These are phyloP conservation scores for Phaenicophaeus curvirostris DNA, from an alignment of 2,797 vertebrate species.

Conservation along the genomic window DNA sequence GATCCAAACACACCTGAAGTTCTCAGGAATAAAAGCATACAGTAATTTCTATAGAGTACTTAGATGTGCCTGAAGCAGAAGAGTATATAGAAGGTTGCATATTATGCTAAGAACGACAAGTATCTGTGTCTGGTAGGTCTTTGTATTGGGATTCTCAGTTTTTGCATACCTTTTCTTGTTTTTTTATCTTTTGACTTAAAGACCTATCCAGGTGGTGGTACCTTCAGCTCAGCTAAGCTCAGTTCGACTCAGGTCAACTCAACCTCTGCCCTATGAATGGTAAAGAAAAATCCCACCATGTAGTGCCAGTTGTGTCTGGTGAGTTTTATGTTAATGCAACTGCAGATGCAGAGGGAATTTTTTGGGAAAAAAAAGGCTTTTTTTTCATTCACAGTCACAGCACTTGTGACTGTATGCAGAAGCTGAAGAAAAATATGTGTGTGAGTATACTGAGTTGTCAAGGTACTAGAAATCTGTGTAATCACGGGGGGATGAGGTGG, in stretches of 20 bases:
- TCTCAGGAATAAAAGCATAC: no score
- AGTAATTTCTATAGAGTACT: neutral
- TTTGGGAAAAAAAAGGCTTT: neutral
- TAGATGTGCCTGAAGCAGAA: constrained; percentile 10
- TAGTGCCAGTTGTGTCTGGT: no score
- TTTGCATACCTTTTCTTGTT: neutral
- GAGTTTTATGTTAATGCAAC: neutral
- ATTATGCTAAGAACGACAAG: constrained; percentile 15
- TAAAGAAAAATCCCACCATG: neutral
- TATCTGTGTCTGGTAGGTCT: constrained; percentile 23
- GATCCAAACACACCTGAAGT: no score
- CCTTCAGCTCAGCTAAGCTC: neutral
- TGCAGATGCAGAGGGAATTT: neutral
- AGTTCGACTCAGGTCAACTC: neutral
- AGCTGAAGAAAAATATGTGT: neutral
- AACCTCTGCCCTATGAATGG: neutral
- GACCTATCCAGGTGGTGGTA: neutral
- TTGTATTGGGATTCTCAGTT: neutral
- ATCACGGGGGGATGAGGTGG: neutral
- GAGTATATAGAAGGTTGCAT: neutral
- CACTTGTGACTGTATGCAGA: neutral
- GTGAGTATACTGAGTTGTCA: neutral
- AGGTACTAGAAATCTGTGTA: neutral
- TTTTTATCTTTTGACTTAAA: constrained; percentile 18
- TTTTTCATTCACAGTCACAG: neutral